Base-by-base conservation (phyloP, 2,888 invertebrate genomes). In the Nowickia ferox region DNA sequence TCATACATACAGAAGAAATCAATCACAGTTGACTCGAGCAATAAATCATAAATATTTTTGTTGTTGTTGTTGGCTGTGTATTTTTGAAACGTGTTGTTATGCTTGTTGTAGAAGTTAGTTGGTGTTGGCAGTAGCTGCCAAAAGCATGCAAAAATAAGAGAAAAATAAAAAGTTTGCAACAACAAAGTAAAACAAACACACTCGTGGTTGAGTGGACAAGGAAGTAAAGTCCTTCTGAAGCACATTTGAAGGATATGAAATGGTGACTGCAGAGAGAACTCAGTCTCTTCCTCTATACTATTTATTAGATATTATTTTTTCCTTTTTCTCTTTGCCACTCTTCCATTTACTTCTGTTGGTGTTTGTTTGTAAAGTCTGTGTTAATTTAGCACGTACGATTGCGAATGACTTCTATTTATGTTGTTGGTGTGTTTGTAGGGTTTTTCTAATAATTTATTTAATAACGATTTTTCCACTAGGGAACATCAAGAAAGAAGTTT, bases 141-240 rank as follows among this genome's bases (percentile, higher is more conserved):
- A 86, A 84, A 69, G 72, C 74, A 74, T 82, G 87, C 79, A 72
- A 71, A 57, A 89, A 78, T 5, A 61, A 74, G 22, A 44, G 42
- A 8, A 57, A 30, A 57, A 61, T 22, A 55, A 65, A 42, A 6
- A 30, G 6, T 30, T n/a, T 38, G n/a, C 51, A 61, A 15, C 61
- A 48, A 30, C 22, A 63, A n/a, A n/a, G 19, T 46, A 79, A 89
- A 88, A 89, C 89, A 89, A 89, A 90, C 89, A 83, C 66, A 79
- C 61, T 61, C 79, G 76, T 72, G 76, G 86, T 68, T 74, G 86
- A 86, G 79, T 86, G 84, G 83, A 80, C 86, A 86, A 63, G 79
- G 66, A 80, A 79, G 86, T 79, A 44, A 59, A 80, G 79, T 80
- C 71, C 30, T 72, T 76, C 55, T 72, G 40, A 55, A 75, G 59